These are phyloP conservation scores for Sula dactylatra DNA, from an alignment of 2,113 vertebrate species.

Conservation along the genomic window DNA sequence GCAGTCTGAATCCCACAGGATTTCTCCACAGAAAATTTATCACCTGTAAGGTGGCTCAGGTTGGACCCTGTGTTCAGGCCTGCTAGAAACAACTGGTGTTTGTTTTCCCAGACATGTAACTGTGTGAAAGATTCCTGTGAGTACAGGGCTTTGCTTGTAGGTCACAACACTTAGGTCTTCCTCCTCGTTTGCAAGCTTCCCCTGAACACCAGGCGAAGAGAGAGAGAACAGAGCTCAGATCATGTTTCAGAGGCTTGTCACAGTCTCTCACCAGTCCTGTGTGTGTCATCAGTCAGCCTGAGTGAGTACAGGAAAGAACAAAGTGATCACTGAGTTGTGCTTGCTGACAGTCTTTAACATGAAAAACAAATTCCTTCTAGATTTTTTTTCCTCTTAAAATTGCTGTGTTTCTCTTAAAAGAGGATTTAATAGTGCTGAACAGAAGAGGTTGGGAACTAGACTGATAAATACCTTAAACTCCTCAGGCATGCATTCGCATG, in stretches of 20 bases:
- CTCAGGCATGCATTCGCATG: rapidly evolving
- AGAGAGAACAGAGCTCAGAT: not conserved
- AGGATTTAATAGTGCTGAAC: not conserved
- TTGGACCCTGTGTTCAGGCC: not conserved
- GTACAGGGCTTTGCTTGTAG: not conserved
- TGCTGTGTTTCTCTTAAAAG: not conserved
- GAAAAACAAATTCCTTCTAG: not conserved
- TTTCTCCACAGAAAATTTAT: not conserved
- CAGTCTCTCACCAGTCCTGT: not conserved
- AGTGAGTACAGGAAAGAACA: not conserved
- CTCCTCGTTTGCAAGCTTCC: not conserved
- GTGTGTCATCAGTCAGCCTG: not conserved
- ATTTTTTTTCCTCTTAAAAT: not conserved
- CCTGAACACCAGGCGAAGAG: not conserved
- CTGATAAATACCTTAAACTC: not conserved
- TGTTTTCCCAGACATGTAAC: not conserved
- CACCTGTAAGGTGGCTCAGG: not conserved
- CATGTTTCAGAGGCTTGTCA: not conserved
- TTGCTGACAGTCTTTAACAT: not conserved
- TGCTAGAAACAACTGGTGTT: not conserved
- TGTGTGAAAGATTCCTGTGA: not conserved
- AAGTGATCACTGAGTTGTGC: not conserved
- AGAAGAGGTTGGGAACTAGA: not conserved
- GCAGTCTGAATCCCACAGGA: not conserved
- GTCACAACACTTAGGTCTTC: not conserved